phyloP scores from a whole-genome alignment of 2,888 invertebrate species.

The Kuschelorhynchus macadamiae region DNA sequence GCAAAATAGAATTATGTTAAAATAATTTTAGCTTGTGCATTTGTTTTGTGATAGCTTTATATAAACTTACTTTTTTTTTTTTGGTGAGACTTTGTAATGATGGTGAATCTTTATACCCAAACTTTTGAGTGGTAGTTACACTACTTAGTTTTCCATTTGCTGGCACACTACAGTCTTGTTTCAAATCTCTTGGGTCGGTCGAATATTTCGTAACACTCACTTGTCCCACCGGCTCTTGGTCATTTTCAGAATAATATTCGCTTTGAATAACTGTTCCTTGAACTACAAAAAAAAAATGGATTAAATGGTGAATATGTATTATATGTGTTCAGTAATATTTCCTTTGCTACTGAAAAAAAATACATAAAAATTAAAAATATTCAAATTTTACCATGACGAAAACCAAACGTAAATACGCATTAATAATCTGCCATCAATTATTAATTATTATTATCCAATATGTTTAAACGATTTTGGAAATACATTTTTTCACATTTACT shows the following conservation, averaged over 20 bases:
- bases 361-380: not conserved
- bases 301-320: too few species aligned
- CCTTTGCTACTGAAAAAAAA: too few species aligned
- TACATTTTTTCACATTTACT: too few species aligned
- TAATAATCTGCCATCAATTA: too few species aligned
- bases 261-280: slow-evolving; percentile 80
- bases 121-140: slow-evolving; percentile 67
- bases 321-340: too few species aligned
- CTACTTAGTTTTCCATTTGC: slow-evolving; percentile 61
- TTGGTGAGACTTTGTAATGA: slow-evolving; percentile 60
- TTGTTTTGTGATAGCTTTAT: too few species aligned
- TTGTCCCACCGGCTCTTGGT: slow-evolving; percentile 77
- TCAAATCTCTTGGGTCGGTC: slow-evolving; percentile 74
- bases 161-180: slow-evolving; percentile 53
- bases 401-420: not conserved
- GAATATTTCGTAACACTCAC: slow-evolving; percentile 81
- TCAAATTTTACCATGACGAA: not conserved
- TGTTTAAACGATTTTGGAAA: too few species aligned
- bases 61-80: slow-evolving; percentile 56
- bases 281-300: slow-evolving; percentile 71
- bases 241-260: slow-evolving; percentile 79
- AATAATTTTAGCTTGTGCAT: too few species aligned
- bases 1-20: too few species aligned
- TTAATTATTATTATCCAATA: too few species aligned
- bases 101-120: slow-evolving; percentile 65